Conservation (phyloP, 2,113 vertebrate species). For the Corythornis cristatus region DNA sequence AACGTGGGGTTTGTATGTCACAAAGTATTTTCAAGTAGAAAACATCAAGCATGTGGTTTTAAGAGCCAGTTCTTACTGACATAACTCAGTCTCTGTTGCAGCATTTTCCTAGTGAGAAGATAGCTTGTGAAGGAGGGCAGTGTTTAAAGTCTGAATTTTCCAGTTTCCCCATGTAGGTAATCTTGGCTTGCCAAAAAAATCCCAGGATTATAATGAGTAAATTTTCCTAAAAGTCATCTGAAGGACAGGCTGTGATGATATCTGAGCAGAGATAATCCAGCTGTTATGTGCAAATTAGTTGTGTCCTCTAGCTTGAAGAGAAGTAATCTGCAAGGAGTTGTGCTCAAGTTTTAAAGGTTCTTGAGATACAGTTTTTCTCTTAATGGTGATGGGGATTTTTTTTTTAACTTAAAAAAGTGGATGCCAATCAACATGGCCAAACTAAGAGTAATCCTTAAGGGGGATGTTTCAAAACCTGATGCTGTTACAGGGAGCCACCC, state of each 20-base stretch:
- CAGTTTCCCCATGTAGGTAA: background rate
- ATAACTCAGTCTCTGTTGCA: background rate
- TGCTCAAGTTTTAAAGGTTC: background rate
- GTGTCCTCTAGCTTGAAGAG: background rate
- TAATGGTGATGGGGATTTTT: background rate
- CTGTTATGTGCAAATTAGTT: background rate
- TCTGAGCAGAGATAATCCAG: background rate
- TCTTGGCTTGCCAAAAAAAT: background rate
- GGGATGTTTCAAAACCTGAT: background rate
- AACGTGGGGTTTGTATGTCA: background rate
- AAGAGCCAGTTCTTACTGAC: background rate
- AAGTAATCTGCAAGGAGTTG: background rate
- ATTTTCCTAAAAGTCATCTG: background rate
- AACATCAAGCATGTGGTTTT: background rate
- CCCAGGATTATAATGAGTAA: background rate
- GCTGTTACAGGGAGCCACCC: background rate
- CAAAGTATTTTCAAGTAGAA: background rate
- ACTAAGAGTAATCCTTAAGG: background rate
- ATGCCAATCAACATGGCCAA: background rate
- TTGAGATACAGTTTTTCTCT: background rate
- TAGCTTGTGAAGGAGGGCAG: background rate
- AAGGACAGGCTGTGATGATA: background rate
- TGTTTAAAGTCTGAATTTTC: background rate
- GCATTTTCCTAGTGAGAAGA: background rate
- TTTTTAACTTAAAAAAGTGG: background rate